Evolutionary conservation across 1,140 invertebrate species (phyloP), one percentile per base, ranked within the genome.

Genomic region (Drosophila neocordata): DNA sequence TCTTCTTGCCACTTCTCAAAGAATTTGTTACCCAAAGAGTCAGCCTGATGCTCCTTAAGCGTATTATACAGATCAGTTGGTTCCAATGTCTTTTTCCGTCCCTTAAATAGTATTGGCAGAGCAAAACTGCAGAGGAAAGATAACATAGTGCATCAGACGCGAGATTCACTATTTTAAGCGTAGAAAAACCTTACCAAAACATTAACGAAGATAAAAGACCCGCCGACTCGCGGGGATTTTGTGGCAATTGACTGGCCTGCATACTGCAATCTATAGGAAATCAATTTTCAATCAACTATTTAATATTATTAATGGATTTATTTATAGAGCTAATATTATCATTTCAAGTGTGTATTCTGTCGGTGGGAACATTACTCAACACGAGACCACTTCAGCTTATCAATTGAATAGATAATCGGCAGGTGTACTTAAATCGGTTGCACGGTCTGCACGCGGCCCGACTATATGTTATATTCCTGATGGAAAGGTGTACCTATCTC

Each of bases 11-110:
- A 90, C 1, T 81, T 73, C 15, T 73, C 48, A n/a, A 75, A 83
- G n/a, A 90, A 55, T 37, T 56, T 77, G 38, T 83, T 65, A 0
- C 89, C 89, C 2, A 90, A 58, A 7, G 38, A 64, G n/a, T 87
- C 89, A 59, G 73, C 52, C 60, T 91, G 90, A 74, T 95, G 93
- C 58, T 93, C 93, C 18, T 91, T 91, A 0, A 94, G 77, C 8
- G 94, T 91, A 71, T 92, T 83, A 73, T 93, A 94, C 0, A 95
- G 83, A 89, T 95, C 94, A 5, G 87, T 71, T 12, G 92, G 90
- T 73, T 94, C 92, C 12, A 94, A 68, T 24, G 93, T 93, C 63
- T 92, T 91, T 65, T 92, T 93, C 51, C 91, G 91, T 24, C 93
- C 93, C 69, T 91, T 91, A 48, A 91, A 90, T 60, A 94, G 92